Conservation (phyloP, 2,113 vertebrate species). For the Garra rufa region DNA sequence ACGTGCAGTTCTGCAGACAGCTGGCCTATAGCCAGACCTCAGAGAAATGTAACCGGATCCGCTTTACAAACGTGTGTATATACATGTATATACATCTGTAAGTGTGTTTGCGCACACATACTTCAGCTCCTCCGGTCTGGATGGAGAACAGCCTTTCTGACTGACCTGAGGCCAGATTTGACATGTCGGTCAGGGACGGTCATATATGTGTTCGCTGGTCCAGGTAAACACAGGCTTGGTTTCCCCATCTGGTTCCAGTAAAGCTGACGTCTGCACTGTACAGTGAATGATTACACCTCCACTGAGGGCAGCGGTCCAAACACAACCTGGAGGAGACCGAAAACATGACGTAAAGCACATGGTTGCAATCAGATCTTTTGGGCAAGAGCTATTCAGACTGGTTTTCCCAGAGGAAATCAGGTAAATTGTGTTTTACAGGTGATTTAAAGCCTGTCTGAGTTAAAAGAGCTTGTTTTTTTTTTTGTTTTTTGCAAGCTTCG, state of each 20-base stretch:
- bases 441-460: background rate
- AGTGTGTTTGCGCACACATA: background rate
- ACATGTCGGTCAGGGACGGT: conserved; percentile 24
- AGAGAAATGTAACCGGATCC: conserved; percentile 24
- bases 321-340: conserved; percentile 3
- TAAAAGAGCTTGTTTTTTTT: background rate
- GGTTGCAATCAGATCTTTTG: conserved; percentile 10
- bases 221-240: conserved; percentile 24
- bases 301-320: conserved; percentile 25
- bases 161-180: conserved; percentile 30
- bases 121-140: conserved; percentile 2
- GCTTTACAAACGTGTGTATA: conserved; percentile 9
- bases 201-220: background rate
- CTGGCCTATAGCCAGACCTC: conserved; percentile 28
- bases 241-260: conserved; percentile 41
- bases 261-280: conserved; percentile 19
- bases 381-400: background rate
- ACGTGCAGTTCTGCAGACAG: conserved; percentile 21
- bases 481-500: background rate
- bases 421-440: background rate
- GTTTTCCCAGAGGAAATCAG: conserved; percentile 10
- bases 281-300: conserved; percentile 27
- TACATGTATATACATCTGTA: background rate
- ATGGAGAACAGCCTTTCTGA: background rate
- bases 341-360: conserved; percentile 26